These are phyloP conservation scores for Perca schrenkii DNA, from an alignment of 2,113 vertebrate species.

Conservation along the genomic window DNA sequence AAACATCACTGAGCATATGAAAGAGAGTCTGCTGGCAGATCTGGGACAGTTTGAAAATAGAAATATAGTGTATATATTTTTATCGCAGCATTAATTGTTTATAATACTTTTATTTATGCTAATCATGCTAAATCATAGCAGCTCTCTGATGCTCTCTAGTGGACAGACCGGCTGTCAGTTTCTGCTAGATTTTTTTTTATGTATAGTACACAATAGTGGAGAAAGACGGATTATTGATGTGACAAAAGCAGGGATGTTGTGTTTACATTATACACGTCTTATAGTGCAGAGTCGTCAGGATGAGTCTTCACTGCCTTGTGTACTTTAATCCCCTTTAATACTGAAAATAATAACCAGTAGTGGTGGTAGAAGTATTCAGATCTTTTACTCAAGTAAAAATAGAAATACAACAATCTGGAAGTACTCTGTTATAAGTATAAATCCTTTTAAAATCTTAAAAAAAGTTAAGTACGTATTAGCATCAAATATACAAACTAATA, in stretches of 20 bases:
- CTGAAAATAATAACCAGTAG: background rate
- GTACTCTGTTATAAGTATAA: background rate
- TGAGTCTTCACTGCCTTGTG: background rate
- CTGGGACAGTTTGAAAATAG: constrained; percentile 41
- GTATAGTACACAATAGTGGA: background rate
- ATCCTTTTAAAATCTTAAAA: background rate
- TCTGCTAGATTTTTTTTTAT: background rate
- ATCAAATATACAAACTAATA: background rate
- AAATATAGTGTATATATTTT: background rate
- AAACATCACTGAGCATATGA: constrained; percentile 30
- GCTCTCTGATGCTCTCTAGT: constrained; percentile 49
- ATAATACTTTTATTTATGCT: constrained; percentile 5
- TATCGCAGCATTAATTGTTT: constrained; percentile 45
- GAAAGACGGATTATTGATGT: background rate
- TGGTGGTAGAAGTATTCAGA: too few relatives aligned
- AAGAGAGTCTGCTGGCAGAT: constrained; percentile 50
- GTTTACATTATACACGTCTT: background rate
- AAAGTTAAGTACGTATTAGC: background rate
- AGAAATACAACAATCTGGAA: background rate
- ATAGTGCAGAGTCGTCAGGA: background rate
- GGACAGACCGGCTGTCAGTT: constrained; percentile 9
- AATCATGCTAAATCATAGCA: background rate
- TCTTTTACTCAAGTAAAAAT: background rate
- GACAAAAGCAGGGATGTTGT: background rate
- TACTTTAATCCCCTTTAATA: background rate